Evolutionary conservation across 1,140 invertebrate species (phyloP).

Genomic region (Platyscapa corneri): DNA sequence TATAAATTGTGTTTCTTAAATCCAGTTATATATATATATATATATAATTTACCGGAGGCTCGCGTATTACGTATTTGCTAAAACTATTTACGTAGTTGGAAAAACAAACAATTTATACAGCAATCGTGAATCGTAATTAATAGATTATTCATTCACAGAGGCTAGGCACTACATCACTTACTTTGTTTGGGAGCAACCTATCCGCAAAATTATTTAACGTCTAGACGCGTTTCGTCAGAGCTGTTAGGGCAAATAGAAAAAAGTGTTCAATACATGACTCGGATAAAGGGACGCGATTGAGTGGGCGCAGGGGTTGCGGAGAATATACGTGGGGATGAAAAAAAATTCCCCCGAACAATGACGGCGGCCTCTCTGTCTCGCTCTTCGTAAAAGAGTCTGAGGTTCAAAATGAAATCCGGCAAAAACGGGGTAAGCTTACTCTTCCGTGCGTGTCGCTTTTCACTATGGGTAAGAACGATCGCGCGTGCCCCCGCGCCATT

Average conservation of each 20-base stretch:
- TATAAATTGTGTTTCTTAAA: too few species aligned
- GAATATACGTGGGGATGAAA: constrained; percentile 37
- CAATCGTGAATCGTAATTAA: too few species aligned
- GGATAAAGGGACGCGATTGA: constrained; percentile 30
- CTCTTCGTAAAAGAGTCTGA: background rate
- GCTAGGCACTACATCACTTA: background rate
- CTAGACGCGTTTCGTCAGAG: background rate
- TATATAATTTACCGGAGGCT: too few species aligned
- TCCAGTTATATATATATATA: too few species aligned
- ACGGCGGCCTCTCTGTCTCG: constrained; percentile 10
- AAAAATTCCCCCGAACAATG: constrained; percentile 55
- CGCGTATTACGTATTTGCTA: background rate
- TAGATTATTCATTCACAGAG: background rate
- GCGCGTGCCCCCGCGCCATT: background rate
- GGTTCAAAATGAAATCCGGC: constrained; percentile 60
- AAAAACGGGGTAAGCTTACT: constrained; percentile 52
- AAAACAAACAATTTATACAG: background rate
- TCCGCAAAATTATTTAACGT: constrained; percentile 17
- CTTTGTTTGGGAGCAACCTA: background rate
- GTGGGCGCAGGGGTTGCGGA: constrained; percentile 24
- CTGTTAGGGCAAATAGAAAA: background rate
- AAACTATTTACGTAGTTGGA: background rate
- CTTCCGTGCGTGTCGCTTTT: constrained; percentile 31
- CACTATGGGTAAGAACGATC: constrained; percentile 22
- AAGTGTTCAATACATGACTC: constrained; percentile 57